These are phyloP conservation scores for Centropus bengalensis DNA, from an alignment of 2,113 vertebrate species.

Conservation along the genomic window DNA sequence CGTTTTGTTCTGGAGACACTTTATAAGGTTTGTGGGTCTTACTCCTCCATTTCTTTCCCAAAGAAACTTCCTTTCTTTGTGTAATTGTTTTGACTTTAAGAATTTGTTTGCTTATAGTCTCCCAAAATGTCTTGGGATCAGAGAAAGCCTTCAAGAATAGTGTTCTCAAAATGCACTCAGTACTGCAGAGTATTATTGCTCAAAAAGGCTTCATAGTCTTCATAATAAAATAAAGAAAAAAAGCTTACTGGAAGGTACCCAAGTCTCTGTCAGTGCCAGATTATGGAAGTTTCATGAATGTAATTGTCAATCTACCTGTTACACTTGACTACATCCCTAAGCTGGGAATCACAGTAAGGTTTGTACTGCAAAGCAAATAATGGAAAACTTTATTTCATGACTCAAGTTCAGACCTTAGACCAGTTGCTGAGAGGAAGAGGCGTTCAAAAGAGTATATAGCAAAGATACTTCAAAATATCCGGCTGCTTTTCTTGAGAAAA, in stretches of 20 bases:
- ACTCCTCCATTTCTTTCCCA: not conserved
- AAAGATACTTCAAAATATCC: not conserved
- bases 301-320: not conserved
- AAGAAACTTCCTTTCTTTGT: not conserved
- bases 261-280: not conserved
- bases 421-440: not conserved
- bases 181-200: not conserved
- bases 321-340: not conserved
- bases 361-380: not conserved
- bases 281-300: not conserved
- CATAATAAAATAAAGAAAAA: not conserved
- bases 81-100: constrained; percentile 9
- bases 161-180: not conserved
- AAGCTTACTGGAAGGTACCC: not conserved
- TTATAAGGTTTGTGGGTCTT: constrained; percentile 8
- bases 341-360: not conserved
- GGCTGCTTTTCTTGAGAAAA: not conserved
- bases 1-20: not conserved
- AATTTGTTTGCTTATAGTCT: not conserved
- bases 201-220: not conserved
- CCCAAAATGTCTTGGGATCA: not conserved
- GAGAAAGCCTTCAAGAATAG: not conserved
- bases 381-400: not conserved
- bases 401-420: not conserved
- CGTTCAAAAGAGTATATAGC: not conserved